Evolutionary conservation across 2,888 invertebrate species (phyloP), one percentile per base, ranked within the genome.

Genomic region (Baronia brevicornis): DNA sequence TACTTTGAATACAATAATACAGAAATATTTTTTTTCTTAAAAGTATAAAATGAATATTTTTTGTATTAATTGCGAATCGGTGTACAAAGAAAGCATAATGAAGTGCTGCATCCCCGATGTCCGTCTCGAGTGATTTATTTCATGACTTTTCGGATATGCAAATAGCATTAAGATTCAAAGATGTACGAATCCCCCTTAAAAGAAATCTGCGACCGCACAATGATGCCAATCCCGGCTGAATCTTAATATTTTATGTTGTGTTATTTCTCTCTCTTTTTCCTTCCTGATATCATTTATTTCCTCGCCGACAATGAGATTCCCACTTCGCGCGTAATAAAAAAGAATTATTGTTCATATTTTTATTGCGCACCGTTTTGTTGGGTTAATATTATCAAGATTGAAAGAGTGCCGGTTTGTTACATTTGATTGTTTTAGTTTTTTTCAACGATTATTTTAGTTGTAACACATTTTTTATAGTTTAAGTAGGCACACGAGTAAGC

Each of bases 171-270:
- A 75, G 65, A 80, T 82, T 77, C 80, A 79, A 79, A 82, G 80
- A 82, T 59, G 75, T 72, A 74, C 66, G 57, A 60, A 55, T 56
- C 71, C 71, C 64, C 64, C 69, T 46, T 53, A 74, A 72, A 69
- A 77, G 78, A 71, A 71, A 67, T 60, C 58, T 61, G 61, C 73
- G 65, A 73, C 82, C 80, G 60, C 82, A 69, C 64, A 79, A 82
- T 79, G 78, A 82, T 75, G 78, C 77, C 82, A 82, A 82, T 82
- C 79, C 78, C 62, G 75, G 75, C 74, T 74, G 77, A 80, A 82
- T 82, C 79, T 84, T 82, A 80, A 82, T 84, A 82, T 80, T 84
- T 84, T 75, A 79, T 80, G 78, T 80, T 80, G 80, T 80, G 78
- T 79, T 80, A 79, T 80, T 80, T 75, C 72, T 71, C 71, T 72